Percentiles rank a stretch among this genome's conserved stretches.
phyloP scores from a whole-genome alignment of 30 jellyfish, hydroid and myxozoan genomes.

The Pelagia noctiluca region DNA sequence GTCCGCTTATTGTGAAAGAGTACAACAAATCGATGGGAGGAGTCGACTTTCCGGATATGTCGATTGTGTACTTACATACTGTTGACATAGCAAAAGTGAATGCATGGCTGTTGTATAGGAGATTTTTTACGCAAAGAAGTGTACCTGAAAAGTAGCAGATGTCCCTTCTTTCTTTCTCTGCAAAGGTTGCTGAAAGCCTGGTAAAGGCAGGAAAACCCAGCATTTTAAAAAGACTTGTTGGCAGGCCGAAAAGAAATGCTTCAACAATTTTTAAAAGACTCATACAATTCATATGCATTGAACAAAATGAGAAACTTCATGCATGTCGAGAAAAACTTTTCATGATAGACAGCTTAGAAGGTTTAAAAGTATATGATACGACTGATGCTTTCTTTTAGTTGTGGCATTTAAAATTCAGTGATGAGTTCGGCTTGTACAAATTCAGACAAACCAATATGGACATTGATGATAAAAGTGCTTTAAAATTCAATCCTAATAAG shows the following conservation, averaged over 20 bases:
- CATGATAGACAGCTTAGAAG: no score
- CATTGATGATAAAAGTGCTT: no score
- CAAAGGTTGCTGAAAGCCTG: constrained; percentile 1
- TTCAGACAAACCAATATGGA: no score
- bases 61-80: background rate
- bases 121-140: background rate
- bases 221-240: background rate
- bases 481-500: no score
- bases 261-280: background rate
- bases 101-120: background rate
- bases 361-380: no score
- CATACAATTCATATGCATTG: no score
- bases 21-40: constrained; percentile 14
- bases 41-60: constrained; percentile 7
- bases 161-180: background rate
- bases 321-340: no score
- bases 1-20: constrained; percentile 7
- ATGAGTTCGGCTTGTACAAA: no score
- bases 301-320: no score
- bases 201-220: background rate
- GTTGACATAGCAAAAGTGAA: background rate
- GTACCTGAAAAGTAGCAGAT: background rate
- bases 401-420: no score
- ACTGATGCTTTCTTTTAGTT: no score
- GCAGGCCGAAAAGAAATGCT: background rate